These are phyloP conservation scores for Sus scrofa DNA, from an alignment of 2,113 vertebrate genomes.

Conservation along the genomic window T2T-Sscrofa CM000830.6:132460001-132460500, in stretches of 20 bases:
- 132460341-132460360: background rate
- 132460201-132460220: background rate
- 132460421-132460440: too few relatives aligned
- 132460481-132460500: too few relatives aligned
- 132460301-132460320: background rate
- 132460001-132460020: too few relatives aligned
- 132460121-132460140: background rate
- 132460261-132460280: background rate
- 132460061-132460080: too few relatives aligned
- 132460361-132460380: background rate
- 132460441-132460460: too few relatives aligned
- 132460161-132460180: background rate
- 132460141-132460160: background rate
- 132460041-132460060: too few relatives aligned
- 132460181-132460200: background rate
- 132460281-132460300: background rate
- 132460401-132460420: too few relatives aligned
- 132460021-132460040: too few relatives aligned
- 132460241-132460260: background rate
- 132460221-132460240: background rate
- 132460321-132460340: background rate
- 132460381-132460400: background rate
- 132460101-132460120: background rate
- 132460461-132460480: too few relatives aligned
- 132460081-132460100: background rate